Evolutionary conservation across 1,140 invertebrate genomes (phyloP), one percentile per base, ranked within the genome.

Genomic region (Caenorhabditis briggsae): DNA sequence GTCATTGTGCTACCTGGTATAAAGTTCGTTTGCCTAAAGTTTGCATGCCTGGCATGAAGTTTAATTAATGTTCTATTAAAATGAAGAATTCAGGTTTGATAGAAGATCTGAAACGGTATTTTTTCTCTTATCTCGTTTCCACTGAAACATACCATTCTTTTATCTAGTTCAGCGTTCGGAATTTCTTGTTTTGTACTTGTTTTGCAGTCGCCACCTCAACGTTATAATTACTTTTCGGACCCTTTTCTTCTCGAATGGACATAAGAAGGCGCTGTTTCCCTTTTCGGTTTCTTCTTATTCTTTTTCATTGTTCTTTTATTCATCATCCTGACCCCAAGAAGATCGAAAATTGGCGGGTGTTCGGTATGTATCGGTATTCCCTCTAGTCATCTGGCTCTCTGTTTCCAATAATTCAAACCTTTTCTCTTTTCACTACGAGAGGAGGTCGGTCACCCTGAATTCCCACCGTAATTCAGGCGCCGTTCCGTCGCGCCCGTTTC

Each of bases 391-490:
- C 70, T 53, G 70, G 70, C 70, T 78, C 70, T 78, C 7, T 78
- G 33, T 78, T 78, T 50, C n/a, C 70, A 78, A 78, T 78, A 78
- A 78, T 78, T 78, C 70, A 78, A 78, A 78, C 70, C 70, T 8
- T 78, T 46, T 50, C 46, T 20, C 70, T 12, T 78, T 12, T 78
- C 33, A n/a, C 11, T 48, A 65, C 12, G 46, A 78, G 70, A 78
- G 70, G 70, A 50, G 46, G 23, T 8, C 20, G 9, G 12, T 8
- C 6, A 8, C 18, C 12, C 12, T 18, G 53, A 46, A 25, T 78
- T 78, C 70, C 70, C 70, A 78, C 70, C 43, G 70, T 78, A 78
- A 78, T 78, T 78, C 70, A 78, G 70, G 70, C 70, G 70, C 70
- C 70, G 70, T 78, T 78, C 70, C 70, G 70, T 78, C 70, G 70